These are phyloP conservation scores for Chloroceryle inda DNA, from an alignment of 2,797 vertebrate species.

Conservation along the genomic window DNA sequence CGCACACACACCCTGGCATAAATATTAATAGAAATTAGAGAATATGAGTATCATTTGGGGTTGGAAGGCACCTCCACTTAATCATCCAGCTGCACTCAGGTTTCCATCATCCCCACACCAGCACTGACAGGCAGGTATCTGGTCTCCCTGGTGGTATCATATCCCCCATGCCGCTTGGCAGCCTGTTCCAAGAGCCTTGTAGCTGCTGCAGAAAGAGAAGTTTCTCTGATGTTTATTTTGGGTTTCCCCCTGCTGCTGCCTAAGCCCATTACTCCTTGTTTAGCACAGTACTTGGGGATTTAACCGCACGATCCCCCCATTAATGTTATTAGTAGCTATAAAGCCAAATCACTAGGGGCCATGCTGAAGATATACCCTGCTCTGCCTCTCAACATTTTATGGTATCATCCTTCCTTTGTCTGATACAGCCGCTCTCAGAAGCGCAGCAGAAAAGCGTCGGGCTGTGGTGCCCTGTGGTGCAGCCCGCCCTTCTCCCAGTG, in stretches of 20 bases:
- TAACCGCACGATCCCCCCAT: background rate
- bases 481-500: background rate
- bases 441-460: background rate
- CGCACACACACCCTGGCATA: constrained; percentile 33
- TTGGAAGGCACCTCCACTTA: constrained; percentile 43
- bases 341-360: background rate
- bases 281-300: background rate
- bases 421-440: background rate
- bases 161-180: background rate
- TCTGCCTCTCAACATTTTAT: background rate
- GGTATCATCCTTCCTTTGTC: background rate
- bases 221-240: constrained; percentile 7
- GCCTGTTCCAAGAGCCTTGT: background rate
- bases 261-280: constrained; percentile 23
- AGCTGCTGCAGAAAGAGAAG: background rate
- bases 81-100: background rate
- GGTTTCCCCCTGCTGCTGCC: background rate
- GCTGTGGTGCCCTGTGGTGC: rapidly evolving
- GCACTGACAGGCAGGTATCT: background rate
- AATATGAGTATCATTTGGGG: constrained; percentile 19
- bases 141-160: background rate
- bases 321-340: background rate
- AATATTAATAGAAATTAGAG: constrained; percentile 70
- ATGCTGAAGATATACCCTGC: background rate
- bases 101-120: constrained; percentile 16